phyloP scores from a whole-genome alignment of 2,113 vertebrate species.

The Cheilinus undulatus region DNA sequence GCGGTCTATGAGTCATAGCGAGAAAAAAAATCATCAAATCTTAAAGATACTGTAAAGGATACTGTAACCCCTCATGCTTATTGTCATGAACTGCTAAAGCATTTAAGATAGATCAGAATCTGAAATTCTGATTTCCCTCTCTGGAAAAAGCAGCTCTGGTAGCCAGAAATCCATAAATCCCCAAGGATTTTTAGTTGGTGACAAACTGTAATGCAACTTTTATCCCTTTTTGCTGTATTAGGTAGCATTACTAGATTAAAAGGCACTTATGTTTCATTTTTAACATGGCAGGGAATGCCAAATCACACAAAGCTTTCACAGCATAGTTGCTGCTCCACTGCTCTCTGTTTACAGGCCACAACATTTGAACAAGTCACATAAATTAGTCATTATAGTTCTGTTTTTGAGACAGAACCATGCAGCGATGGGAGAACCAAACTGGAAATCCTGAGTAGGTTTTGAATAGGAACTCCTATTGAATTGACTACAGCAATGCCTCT shows the following conservation, averaged over 20 bases:
- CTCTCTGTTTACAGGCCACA: neutral
- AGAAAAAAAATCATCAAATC: too few relatives aligned
- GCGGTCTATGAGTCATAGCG: too few relatives aligned
- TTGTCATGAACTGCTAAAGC: neutral
- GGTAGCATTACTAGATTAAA: constrained; percentile 7
- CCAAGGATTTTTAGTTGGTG: neutral
- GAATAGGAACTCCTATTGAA: too few relatives aligned
- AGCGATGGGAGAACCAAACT: neutral
- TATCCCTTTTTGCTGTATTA: neutral
- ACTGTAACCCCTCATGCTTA: neutral
- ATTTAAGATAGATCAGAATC: neutral
- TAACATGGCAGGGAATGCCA: neutral
- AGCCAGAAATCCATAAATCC: neutral
- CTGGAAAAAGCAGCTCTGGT: neutral
- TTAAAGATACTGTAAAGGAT: neutral
- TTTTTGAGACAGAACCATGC: neutral
- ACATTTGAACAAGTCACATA: neutral
- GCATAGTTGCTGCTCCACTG: neutral
- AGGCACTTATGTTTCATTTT: constrained; percentile 44
- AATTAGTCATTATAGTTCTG: neutral
- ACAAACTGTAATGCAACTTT: neutral
- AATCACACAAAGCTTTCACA: neutral
- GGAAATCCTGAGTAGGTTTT: neutral
- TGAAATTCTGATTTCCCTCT: neutral
- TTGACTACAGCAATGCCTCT: neutral